Conservation (phyloP, 2,797 vertebrate species). For the Molossus alvarezi region DNA sequence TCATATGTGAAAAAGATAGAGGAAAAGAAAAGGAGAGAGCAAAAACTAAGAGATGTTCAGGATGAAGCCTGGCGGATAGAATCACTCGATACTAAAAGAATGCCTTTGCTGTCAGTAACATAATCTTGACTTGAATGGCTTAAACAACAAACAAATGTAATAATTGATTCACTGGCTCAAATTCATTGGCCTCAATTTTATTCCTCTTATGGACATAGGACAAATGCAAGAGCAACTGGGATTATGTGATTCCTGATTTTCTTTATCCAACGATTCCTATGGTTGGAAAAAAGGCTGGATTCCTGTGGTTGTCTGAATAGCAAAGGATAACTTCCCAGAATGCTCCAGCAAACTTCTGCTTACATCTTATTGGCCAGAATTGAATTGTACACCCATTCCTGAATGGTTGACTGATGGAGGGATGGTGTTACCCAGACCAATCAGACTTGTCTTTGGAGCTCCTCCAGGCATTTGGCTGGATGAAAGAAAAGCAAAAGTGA, state of each 20-base stretch:
- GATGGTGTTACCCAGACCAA: not conserved
- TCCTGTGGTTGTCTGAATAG: not conserved
- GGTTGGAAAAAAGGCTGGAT: not conserved
- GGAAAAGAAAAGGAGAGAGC: not conserved
- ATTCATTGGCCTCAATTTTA: not conserved
- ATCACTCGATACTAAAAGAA: not conserved
- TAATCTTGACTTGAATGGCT: not conserved
- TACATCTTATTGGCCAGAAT: not conserved
- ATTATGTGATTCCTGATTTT: not conserved
- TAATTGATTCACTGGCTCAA: not conserved
- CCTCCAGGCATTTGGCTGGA: not conserved
- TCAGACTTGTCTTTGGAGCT: not conserved
- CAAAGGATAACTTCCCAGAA: constrained; percentile 9
- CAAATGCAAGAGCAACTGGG: not conserved
- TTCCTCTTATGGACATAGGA: not conserved
- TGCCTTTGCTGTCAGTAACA: not conserved
- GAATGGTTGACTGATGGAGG: not conserved
- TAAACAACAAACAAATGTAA: not conserved
- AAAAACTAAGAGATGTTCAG: not conserved
- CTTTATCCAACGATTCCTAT: not conserved
- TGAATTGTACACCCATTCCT: not conserved
- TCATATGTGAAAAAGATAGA: not conserved
- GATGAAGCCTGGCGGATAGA: not conserved
- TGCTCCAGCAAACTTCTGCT: not conserved
- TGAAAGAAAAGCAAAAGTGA: constrained; percentile 4